Evolutionary conservation across 2,113 vertebrate genomes (phyloP).

Genomic region (Apteryx owenii): DNA sequence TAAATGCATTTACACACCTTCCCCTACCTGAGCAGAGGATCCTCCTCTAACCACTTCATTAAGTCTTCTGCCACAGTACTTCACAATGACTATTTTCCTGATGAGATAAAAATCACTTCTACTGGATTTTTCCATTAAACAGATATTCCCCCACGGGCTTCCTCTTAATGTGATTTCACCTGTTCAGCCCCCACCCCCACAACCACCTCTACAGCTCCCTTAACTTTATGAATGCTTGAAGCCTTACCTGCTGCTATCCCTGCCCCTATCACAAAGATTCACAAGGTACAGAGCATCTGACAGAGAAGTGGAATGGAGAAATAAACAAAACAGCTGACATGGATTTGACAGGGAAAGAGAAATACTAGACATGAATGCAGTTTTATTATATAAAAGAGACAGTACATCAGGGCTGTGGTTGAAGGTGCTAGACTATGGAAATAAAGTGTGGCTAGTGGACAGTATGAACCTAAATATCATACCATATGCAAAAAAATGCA

Average conservation of each 20-base stretch:
- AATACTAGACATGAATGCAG: accelerated
- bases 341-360: neutral
- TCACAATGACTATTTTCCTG: neutral
- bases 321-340: neutral
- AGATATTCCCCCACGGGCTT: neutral
- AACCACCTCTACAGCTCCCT: neutral
- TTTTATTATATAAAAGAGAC: neutral
- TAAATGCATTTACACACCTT: neutral
- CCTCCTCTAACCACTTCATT: neutral
- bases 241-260: neutral
- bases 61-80: neutral
- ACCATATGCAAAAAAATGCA: neutral
- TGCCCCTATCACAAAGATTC: neutral
- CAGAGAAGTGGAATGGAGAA: neutral
- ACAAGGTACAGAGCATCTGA: neutral
- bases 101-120: neutral
- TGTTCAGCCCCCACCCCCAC: neutral
- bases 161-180: neutral
- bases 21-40: neutral
- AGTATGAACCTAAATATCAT: accelerated
- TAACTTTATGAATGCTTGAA: neutral
- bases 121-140: neutral
- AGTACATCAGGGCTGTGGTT: neutral
- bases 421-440: neutral
- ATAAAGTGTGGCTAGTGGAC: neutral